Conservation (phyloP, 2,888 invertebrate genomes). For the Oithona nana region DNA sequence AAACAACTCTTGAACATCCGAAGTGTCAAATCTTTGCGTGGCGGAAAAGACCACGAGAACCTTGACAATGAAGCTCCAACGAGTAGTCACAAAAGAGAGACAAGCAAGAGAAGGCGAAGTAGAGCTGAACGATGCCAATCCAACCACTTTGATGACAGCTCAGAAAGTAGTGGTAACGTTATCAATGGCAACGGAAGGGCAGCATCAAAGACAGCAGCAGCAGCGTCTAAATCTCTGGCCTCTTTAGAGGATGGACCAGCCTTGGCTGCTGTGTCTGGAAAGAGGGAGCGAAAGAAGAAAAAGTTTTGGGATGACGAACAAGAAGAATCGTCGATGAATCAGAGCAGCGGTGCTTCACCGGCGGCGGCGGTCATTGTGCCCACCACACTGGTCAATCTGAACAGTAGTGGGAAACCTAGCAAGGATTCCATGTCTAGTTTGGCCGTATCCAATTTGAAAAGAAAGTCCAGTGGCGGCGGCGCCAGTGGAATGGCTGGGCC, state of each 20-base stretch:
- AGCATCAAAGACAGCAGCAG: background rate
- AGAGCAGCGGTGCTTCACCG: background rate
- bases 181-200: background rate
- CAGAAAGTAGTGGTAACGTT: background rate
- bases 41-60: background rate
- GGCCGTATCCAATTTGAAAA: background rate
- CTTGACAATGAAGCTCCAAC: background rate
- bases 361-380: background rate
- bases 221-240: background rate
- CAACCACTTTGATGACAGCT: background rate
- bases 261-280: background rate
- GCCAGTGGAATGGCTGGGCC: background rate
- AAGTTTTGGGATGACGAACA: slow-evolving; percentile 16
- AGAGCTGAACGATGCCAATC: background rate
- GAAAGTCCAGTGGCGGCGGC: background rate
- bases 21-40: background rate
- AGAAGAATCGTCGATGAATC: background rate
- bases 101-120: background rate
- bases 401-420: background rate
- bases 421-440: background rate
- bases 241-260: slow-evolving; percentile 6
- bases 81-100: background rate
- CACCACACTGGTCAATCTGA: background rate
- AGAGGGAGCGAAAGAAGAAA: slow-evolving; percentile 5
- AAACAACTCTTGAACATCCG: slow-evolving; percentile 38